Base-by-base conservation (phyloP, 2,888 invertebrate species). In the Campaea margaritaria region DNA sequence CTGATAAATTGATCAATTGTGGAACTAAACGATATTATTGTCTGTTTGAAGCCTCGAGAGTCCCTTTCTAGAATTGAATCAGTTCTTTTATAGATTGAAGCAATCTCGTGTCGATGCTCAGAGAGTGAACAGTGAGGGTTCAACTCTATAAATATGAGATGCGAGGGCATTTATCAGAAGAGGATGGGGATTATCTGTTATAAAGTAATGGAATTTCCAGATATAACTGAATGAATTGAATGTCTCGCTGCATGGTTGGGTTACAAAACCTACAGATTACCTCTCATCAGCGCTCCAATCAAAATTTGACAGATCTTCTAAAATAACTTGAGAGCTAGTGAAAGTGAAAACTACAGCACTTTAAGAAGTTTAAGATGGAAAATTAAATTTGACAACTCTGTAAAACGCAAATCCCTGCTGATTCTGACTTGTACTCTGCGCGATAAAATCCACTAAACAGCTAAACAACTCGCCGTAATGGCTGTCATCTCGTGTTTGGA, bases 401-500 rank as follows among this genome's bases (percentile, higher is more conserved):
- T 39, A 14, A 39, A 39, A 14, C 12, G 42, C 10, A 11, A 36
- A 36, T 21, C 4, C 5, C 43, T 21, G 47, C 39, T 27, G 38
- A 27, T 14, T 21, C 38, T 13, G 38, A 9, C 39, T 28, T 11
- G 3, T 14, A 13, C 28, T 45, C 28, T 45, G 15, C 15, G 11
- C 36, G 13, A 28, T 43, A 43, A 43, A n/a, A 12, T 21, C 16
- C 41, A 21, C 9, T 31, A 38, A 45, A 52, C n/a, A 44, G 38
- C 2, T 27, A 14, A 21, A 14, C 21, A 57, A 42, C 7, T 31
- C 47, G 41, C 34, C 60, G 58, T 21, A 49, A 48, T 44, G 45
- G 52, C 51, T 52, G 61, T 57, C 64, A 49, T 46, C 64, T 55
- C 57, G 45, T 53, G 51, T 62, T 62, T 48, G 48, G 53, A 54